These are phyloP conservation scores for Dastarcus helophoroides DNA, from an alignment of 2,888 invertebrate genomes.

Conservation along the genomic window DNA sequence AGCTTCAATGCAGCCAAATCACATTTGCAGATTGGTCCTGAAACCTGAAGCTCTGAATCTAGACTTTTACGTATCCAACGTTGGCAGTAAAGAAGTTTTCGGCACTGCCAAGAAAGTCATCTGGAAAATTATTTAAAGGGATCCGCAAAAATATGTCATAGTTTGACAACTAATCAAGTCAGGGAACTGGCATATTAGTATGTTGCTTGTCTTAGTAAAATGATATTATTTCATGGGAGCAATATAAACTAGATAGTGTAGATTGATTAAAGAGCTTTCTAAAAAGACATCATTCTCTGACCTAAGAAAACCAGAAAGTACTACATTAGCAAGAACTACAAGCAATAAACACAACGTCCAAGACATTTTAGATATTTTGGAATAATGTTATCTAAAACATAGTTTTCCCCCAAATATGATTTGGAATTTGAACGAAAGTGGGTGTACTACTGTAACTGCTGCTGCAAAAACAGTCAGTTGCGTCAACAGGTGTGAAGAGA, in stretches of 20 bases:
- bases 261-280: conserved; percentile 7
- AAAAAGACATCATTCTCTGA: conserved; percentile 8
- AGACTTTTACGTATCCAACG: conserved; percentile 8
- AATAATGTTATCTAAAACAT: too few species aligned
- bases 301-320: conserved; percentile 7
- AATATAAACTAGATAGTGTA: conserved; percentile 6
- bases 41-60: conserved; percentile 5
- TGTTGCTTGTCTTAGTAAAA: conserved; percentile 1
- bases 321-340: too few species aligned
- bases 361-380: too few species aligned
- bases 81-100: conserved; percentile 9
- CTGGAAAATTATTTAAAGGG: conserved; percentile 4
- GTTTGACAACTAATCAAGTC: conserved; percentile 7
- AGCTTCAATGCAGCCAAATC: too few species aligned
- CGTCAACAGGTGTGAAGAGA: conserved; percentile 10
- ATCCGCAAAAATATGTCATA: conserved; percentile 8
- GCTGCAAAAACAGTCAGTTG: background rate
- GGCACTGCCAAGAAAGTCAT: conserved; percentile 4
- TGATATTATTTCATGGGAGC: conserved; percentile 4
- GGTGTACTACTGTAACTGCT: background rate
- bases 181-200: conserved; percentile 7
- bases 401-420: background rate
- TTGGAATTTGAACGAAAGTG: background rate
- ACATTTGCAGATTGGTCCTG: too few species aligned
- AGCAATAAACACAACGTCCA: too few species aligned